Conservation (phyloP, 2,888 invertebrate species). For the Sarcophaga caerulescens region DNA sequence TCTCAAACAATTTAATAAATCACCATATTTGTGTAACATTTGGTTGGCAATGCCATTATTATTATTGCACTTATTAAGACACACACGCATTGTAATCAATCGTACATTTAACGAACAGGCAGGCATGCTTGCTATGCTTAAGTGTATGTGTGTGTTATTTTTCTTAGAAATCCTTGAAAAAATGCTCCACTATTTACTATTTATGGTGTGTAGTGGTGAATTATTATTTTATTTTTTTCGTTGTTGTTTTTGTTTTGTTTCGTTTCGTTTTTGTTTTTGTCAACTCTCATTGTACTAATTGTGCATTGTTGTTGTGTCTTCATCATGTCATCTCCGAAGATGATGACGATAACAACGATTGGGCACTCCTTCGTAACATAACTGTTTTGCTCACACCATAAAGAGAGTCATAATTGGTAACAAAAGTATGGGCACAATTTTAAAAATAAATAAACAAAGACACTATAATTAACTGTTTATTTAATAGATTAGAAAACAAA, state of each 20-base stretch:
- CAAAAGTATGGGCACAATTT: conserved; percentile 4
- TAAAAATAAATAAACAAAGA: not conserved
- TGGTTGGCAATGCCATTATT: no score
- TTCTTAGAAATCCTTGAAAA: not conserved
- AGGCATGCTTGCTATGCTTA: no score
- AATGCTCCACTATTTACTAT: not conserved
- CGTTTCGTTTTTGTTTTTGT: conserved; percentile 6
- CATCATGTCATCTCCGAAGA: not conserved
- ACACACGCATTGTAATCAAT: no score
- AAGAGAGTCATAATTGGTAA: conserved; percentile 15
- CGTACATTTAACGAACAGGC: no score
- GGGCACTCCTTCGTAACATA: not conserved
- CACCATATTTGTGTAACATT: not conserved
- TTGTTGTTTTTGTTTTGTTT: not conserved
- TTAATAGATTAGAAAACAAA: conserved; percentile 52
- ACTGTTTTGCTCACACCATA: not conserved
- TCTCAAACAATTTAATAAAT: not conserved
- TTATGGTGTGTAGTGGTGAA: not conserved
- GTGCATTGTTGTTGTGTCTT: conserved; percentile 20
- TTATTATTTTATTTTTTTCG: conserved; percentile 9
- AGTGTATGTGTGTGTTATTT: not conserved
- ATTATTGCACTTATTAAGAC: no score
- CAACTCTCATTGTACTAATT: conserved; percentile 43
- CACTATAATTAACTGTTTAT: conserved; percentile 43
- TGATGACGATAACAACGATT: not conserved